Evolutionary conservation across 2,888 invertebrate species (phyloP).

Genomic region (Rhingia campestris): DNA sequence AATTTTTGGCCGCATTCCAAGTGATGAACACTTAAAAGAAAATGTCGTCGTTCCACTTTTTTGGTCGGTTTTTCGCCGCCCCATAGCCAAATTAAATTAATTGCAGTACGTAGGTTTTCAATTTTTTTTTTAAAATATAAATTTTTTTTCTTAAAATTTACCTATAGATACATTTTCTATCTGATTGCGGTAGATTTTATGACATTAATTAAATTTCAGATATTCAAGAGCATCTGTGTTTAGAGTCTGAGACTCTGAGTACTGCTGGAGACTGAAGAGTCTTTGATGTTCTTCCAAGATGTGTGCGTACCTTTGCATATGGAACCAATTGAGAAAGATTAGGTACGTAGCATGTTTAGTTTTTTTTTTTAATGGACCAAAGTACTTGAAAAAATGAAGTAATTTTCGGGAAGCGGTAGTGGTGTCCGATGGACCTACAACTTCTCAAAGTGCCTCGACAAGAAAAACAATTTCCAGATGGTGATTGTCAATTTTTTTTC

Average conservation of each 20-base stretch:
- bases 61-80: constrained; percentile 70
- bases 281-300: constrained; percentile 52
- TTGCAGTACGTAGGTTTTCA: constrained; percentile 47
- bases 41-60: constrained; percentile 72
- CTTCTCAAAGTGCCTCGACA: constrained; percentile 34
- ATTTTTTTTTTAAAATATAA: neutral
- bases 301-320: constrained; percentile 47
- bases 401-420: constrained; percentile 15
- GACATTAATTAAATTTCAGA: constrained; percentile 58
- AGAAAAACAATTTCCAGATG: constrained; percentile 61
- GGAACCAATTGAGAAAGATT: constrained; percentile 42
- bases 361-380: constrained; percentile 14
- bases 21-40: constrained; percentile 72
- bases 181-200: constrained; percentile 62
- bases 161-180: constrained; percentile 28
- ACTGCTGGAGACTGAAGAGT: constrained; percentile 15
- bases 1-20: constrained; percentile 67
- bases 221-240: constrained; percentile 43
- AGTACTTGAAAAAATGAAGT: constrained; percentile 59
- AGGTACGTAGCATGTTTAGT: constrained; percentile 3
- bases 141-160: neutral
- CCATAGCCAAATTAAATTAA: constrained; percentile 70
- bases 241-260: neutral
- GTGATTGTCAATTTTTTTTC: constrained; percentile 35
- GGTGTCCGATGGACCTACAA: constrained; percentile 48